Base-by-base conservation (phyloP, 2,797 vertebrate species). In the Melanotaenia pygmaea region DNA sequence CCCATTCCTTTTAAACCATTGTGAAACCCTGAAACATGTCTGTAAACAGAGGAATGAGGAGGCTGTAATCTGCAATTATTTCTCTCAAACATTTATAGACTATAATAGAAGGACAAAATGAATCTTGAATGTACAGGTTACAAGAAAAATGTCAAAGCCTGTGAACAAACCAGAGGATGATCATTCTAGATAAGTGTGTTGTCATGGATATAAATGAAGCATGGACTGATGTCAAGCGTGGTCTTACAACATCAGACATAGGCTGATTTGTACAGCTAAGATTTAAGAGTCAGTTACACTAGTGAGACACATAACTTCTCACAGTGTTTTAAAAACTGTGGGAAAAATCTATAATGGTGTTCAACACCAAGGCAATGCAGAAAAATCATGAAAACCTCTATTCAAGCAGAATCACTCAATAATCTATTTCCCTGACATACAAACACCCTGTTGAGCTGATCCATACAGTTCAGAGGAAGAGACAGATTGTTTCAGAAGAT, bases 1-100 rank as follows among this genome's bases (percentile, higher is more conserved):
- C 85, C 87, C 84, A 86, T 91, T 93, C 89, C 84, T 92, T 92
- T 92, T 89, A 93, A 95, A 93, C 84, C 64, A 80, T 85, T 86
- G 83, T 59, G 67, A 91, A 90, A 90, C 83, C 79, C 74, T 87
- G 81, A 89, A 89, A 91, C 83, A 90, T 77, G 74, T 85, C 82
- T 77, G 76, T 89, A 90, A 89, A 91, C 87, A 91, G 82, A 86
- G 70, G 77, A 85, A 77, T 65, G 75, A 78, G 56, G 69, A 70
- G 65, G 72, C 74, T 69, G 78, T 80, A 84, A 91, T 86, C 77
- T 82, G 79, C 81, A 72, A 67, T 81, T 83, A 74, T 83, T 91
- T 82, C 65, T 87, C 83, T 88, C 73, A 89, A 81, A 87, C 76
- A 83, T 86, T 70, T 84, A 59, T 75, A 82, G 81, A 32, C 60